Conservation (phyloP, 2,797 vertebrate species). For the Chiloscyllium punctatum region DNA sequence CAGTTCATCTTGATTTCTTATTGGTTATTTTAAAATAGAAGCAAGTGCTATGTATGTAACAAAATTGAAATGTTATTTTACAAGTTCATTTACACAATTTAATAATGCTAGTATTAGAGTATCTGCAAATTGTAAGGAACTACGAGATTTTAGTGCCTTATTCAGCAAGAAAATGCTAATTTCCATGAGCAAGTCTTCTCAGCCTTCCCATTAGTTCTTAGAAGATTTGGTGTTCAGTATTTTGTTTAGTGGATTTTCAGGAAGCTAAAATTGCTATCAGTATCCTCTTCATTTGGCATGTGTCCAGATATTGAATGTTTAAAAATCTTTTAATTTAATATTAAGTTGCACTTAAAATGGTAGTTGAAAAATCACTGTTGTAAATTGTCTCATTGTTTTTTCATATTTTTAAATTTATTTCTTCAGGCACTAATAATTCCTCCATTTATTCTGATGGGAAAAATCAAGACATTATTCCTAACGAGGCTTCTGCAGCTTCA, state of each 20-base stretch:
- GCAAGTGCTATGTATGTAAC: background rate
- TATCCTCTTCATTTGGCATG: background rate
- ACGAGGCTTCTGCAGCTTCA: too few relatives aligned
- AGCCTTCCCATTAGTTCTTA: background rate
- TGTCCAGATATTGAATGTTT: background rate
- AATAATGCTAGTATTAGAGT: background rate
- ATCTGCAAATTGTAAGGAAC: background rate
- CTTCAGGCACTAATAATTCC: background rate
- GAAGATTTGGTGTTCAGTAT: background rate
- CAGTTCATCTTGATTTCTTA: background rate
- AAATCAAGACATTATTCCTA: background rate
- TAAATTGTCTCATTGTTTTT: background rate
- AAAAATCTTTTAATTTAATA: background rate
- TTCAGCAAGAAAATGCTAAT: background rate
- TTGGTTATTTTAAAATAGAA: background rate
- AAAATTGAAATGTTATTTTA: conserved; percentile 17
- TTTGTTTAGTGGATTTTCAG: background rate
- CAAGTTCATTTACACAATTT: background rate
- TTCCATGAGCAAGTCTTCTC: background rate
- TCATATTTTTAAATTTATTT: background rate
- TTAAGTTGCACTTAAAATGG: background rate
- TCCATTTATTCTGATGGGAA: background rate
- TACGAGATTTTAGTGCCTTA: background rate
- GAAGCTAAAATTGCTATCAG: background rate
- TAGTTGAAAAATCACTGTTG: background rate